Percentiles rank a stretch among this genome's conserved stretches.
phyloP scores from a whole-genome alignment of 2,888 invertebrate genomes.

The Sabellastarte sp. region DNA sequence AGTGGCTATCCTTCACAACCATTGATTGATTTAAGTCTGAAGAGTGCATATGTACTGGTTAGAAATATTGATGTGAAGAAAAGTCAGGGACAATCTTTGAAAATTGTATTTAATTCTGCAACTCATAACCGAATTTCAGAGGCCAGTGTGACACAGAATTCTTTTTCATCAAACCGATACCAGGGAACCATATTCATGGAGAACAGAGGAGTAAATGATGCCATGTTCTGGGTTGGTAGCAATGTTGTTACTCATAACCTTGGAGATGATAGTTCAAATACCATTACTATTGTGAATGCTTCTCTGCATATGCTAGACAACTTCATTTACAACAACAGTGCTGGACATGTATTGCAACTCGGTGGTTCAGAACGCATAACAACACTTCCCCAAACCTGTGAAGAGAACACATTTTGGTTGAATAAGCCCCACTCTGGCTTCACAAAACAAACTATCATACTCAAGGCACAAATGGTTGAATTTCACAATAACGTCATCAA shows the following conservation, averaged over 20 bases:
- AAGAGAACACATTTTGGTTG: slow-evolving; percentile 2
- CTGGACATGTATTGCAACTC: not conserved
- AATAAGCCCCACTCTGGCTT: not conserved
- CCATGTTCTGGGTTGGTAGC: not conserved
- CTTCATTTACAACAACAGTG: slow-evolving; percentile 7
- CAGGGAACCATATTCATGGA: not conserved
- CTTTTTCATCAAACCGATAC: not conserved
- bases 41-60: slow-evolving; percentile 3
- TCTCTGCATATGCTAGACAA: not conserved
- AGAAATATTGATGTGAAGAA: not conserved
- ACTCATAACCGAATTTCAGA: not conserved
- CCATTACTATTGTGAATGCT: not conserved
- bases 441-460: not conserved
- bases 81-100: not conserved
- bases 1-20: too few relatives aligned
- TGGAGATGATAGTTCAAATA: not conserved
- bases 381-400: not conserved
- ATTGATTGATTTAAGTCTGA: not conserved
- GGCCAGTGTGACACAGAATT: not conserved
- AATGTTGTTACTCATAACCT: slow-evolving; percentile 1
- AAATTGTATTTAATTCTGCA: slow-evolving; percentile 1
- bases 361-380: not conserved
- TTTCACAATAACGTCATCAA: not conserved
- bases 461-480: not conserved
- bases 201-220: not conserved